Evolutionary conservation across 2,797 vertebrate species (phyloP), one percentile per base, ranked within the genome.

Genomic region (Triplophysa bombifrons): DNA sequence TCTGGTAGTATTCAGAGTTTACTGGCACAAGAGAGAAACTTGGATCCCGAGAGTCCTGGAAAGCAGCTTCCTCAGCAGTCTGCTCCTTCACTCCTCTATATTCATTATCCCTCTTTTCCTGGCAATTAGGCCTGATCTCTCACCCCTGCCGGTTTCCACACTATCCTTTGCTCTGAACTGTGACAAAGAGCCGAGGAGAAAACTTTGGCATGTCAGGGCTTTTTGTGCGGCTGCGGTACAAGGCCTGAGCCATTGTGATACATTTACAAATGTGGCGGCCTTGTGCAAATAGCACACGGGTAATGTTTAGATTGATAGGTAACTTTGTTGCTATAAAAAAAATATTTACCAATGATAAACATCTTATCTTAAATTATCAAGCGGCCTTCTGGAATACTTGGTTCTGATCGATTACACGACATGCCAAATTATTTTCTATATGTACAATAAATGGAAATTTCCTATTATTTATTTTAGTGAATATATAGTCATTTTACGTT

Each of bases 41-140:
- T 46, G 1, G 2, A 6, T 11, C 78, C 70, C 53, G 10, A 25
- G 75, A 74, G 64, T 51, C 53, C 11, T 2, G 25, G 22, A 68
- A 81, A 69, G n/a, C 5, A 53, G 56, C 22, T 16, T 63, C 11
- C 66, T 82, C 74, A 82, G 80, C 80, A 55, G 27, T 78, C 60
- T 77, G 63, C 74, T 53, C 66, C 19, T 46, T 82, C 71, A 74
- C 65, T 48, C 25, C 71, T 61, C 50, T 56, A 25, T 66, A 53
- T 74, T 74, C 70, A 53, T 74, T 76, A 81, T 81, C 19, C 38
- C 11, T 22, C 58, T 51, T 69, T 72, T 61, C 44, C 61, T 53
- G 69, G 70, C 74, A 78, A 63, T 82, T 82, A 78, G 74, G 30
- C 34, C 69, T 69, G 70, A 66, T 78, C 74, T 73, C 75, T 73